A percentile compares a stretch with the other conserved stretches of the same genome.
Evolutionary conservation across 2,797 vertebrate species (phyloP).

Genomic region (Acanthurus tractus): DNA sequence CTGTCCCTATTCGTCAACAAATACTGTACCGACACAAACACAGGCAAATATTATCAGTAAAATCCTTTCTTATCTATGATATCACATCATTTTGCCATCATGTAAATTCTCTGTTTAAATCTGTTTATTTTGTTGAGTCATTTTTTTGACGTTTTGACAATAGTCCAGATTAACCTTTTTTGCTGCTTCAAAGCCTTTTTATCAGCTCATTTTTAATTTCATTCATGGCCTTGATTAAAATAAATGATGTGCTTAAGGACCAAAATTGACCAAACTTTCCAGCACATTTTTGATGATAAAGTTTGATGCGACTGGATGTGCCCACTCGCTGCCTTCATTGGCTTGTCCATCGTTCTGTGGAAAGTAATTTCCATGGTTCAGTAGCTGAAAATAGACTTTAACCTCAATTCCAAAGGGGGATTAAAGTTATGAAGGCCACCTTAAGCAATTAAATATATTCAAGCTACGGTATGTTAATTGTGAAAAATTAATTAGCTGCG

Average conservation of each 20-base stretch:
- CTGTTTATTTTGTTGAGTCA: too few species aligned
- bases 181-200: background rate
- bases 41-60: too few species aligned
- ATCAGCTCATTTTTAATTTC: background rate
- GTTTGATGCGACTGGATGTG: slow-evolving; percentile 10
- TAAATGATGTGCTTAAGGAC: background rate
- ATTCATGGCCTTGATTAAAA: background rate
- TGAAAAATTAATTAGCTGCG: slow-evolving; percentile 39
- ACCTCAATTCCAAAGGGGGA: slow-evolving; percentile 54
- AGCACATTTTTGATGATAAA: slow-evolving; percentile 17
- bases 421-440: slow-evolving; percentile 49
- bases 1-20: too few species aligned
- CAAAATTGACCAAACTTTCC: background rate
- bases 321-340: slow-evolving; percentile 14
- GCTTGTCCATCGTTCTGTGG: slow-evolving; percentile 31
- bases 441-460: slow-evolving; percentile 54
- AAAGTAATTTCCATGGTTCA: slow-evolving; percentile 59
- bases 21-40: too few species aligned
- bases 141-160: background rate
- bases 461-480: slow-evolving; percentile 42
- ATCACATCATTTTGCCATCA: too few species aligned
- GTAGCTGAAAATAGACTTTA: slow-evolving; percentile 47
- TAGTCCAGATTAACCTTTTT: background rate
- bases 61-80: too few species aligned
- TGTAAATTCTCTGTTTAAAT: too few species aligned